phyloP scores from a whole-genome alignment of 2,797 vertebrate genomes.

The Poeciliopsis gracilis region DNA sequence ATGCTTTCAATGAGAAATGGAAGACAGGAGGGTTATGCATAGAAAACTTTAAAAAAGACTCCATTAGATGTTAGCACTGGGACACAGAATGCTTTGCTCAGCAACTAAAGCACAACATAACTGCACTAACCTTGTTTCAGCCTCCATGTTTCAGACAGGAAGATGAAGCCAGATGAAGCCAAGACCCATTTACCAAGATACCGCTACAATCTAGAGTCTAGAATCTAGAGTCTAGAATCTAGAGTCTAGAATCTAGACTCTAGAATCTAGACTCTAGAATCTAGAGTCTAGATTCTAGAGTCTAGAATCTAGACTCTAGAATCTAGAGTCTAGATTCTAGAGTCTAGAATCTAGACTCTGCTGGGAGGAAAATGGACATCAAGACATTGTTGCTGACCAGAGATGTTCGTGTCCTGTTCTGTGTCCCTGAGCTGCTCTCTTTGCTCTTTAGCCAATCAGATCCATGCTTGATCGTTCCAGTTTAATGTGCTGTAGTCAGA shows the following conservation, averaged over 20 bases:
- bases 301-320: too few relatives aligned
- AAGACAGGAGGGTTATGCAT: not conserved
- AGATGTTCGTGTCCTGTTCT: not conserved
- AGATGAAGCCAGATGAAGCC: not conserved
- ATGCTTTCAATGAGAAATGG: not conserved
- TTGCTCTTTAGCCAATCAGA: not conserved
- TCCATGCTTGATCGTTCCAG: not conserved
- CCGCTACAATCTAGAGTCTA: not conserved
- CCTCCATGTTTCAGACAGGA: not conserved
- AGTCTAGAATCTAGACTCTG: not conserved
- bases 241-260: too few relatives aligned
- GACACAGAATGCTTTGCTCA: not conserved
- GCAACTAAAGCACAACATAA: not conserved
- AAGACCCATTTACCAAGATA: not conserved
- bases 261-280: not conserved
- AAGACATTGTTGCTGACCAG: conserved; percentile 1
- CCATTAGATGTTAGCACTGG: not conserved
- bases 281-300: not conserved
- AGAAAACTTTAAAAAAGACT: not conserved
- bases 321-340: too few relatives aligned
- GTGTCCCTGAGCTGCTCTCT: not conserved
- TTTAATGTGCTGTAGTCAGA: conserved; percentile 25
- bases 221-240: too few relatives aligned
- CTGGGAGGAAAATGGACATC: not conserved
- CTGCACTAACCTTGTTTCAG: not conserved